Percentiles rank a stretch among this genome's conserved stretches.
phyloP scores from a whole-genome alignment of 2,888 invertebrate species.

The Trimorus sp. region DNA sequence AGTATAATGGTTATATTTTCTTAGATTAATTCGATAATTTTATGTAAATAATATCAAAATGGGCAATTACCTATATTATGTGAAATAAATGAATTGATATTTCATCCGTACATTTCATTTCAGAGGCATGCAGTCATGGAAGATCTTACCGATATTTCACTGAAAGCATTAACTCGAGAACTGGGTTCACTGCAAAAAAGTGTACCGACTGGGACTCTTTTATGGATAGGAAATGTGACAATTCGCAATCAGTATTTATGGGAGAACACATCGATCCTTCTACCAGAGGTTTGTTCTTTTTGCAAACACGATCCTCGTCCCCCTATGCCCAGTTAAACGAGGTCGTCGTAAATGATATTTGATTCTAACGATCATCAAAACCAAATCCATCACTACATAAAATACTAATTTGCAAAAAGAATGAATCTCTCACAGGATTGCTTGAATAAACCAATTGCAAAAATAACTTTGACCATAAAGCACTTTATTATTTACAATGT shows the following conservation, averaged over 20 bases:
- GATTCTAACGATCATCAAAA: not conserved
- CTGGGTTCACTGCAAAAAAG: constrained; percentile 77
- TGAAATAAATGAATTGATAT: too few species aligned
- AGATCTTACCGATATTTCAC: constrained; percentile 81
- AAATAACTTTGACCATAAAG: not conserved
- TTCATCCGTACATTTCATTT: too few species aligned
- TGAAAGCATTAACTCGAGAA: constrained; percentile 81
- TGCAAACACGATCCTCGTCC: constrained; percentile 75
- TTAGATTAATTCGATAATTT: too few species aligned
- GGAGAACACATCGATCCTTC: constrained; percentile 77
- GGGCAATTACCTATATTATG: too few species aligned
- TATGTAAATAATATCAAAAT: too few species aligned
- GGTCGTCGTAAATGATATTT: constrained; percentile 62
- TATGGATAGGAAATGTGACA: constrained; percentile 73
- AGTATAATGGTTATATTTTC: too few species aligned
- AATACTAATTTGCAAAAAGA: not conserved
- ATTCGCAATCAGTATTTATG: constrained; percentile 70
- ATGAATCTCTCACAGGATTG: not conserved
- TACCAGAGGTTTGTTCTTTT: constrained; percentile 76
- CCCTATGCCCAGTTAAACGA: constrained; percentile 73
- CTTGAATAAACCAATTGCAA: not conserved
- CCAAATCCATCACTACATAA: not conserved
- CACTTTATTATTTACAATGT: constrained; percentile 6
- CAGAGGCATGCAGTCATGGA: constrained; percentile 82
- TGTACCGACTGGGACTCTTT: constrained; percentile 79